Percentiles rank a stretch among this genome's conserved stretches.
phyloP scores from a whole-genome alignment of 2,888 invertebrate species.

The Callimorpha dominula region DNA sequence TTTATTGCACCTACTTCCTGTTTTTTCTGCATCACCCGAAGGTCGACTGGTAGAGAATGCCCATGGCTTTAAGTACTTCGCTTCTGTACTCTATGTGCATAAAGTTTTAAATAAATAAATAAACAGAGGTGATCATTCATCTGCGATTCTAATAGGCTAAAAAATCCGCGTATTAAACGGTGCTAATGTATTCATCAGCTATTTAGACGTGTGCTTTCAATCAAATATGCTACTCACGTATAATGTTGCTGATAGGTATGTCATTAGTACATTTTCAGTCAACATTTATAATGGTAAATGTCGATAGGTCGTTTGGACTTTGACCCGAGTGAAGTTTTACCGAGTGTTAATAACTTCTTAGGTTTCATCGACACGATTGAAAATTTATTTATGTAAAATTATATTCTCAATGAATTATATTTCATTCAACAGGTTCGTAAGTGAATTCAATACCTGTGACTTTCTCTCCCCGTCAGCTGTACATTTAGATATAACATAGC shows the following conservation, averaged over 20 bases:
- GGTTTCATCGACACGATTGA: not conserved
- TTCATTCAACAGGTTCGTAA: not conserved
- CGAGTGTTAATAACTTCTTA: not conserved
- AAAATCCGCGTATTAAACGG: not conserved
- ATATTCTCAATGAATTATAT: not conserved
- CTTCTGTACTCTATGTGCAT: too few relatives aligned
- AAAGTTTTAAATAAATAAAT: not conserved
- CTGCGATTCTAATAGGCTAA: not conserved
- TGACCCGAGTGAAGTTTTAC: not conserved
- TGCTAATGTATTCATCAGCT: not conserved
- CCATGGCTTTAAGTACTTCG: too few relatives aligned
- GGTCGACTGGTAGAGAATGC: too few relatives aligned
- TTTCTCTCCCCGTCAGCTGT: not conserved
- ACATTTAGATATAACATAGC: not conserved
- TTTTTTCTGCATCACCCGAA: too few relatives aligned
- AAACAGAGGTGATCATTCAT: not conserved
- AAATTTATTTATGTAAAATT: not conserved
- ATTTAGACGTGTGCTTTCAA: conserved; percentile 4
- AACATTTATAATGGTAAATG: not conserved
- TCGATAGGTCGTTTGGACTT: conserved; percentile 1
- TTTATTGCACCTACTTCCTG: too few relatives aligned
- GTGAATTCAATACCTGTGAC: not conserved
- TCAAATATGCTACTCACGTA: conserved; percentile 2
- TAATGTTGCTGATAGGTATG: not conserved
- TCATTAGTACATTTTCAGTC: conserved; percentile 8